Percentiles rank a stretch among this genome's conserved stretches.
phyloP scores from a whole-genome alignment of 2,888 invertebrate species.

The Brachynemurus nebulosus region DNA sequence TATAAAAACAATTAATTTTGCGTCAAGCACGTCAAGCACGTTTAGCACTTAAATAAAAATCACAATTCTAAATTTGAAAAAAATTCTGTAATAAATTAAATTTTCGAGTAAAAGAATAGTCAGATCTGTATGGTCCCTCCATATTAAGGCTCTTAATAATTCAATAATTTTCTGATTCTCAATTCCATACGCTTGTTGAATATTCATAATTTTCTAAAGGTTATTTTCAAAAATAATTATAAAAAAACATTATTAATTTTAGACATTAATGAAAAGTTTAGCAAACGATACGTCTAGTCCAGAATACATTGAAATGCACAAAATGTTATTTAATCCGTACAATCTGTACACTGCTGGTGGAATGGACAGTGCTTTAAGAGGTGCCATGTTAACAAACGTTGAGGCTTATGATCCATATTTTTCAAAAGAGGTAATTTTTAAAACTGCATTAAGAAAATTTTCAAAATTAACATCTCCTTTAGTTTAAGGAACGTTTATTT shows the following conservation, averaged over 20 bases:
- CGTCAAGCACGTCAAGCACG: too few species aligned
- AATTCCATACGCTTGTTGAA: neutral
- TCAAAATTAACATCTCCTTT: conserved; percentile 20
- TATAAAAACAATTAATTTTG: too few species aligned
- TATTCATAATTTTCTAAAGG: neutral
- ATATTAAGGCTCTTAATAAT: too few species aligned
- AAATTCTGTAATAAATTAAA: too few species aligned
- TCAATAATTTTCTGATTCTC: too few species aligned
- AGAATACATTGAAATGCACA: conserved; percentile 57
- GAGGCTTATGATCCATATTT: conserved; percentile 47
- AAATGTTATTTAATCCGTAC: conserved; percentile 71
- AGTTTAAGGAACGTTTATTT: conserved; percentile 57
- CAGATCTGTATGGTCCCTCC: too few species aligned
- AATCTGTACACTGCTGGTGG: conserved; percentile 46
- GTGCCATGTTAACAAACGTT: conserved; percentile 52
- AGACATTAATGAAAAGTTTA: conserved; percentile 55
- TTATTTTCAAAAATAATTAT: neutral
- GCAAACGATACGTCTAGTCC: conserved; percentile 35
- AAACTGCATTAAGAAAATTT: neutral
- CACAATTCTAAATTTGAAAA: too few species aligned
- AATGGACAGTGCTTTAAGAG: conserved; percentile 46
- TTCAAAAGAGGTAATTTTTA: conserved; percentile 38
- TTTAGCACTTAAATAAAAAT: too few species aligned
- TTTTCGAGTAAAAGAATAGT: too few species aligned
- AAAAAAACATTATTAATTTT: conserved; percentile 20